Evolutionary conservation across 2,888 invertebrate species (phyloP).

Genomic region (Tiphia femorata): DNA sequence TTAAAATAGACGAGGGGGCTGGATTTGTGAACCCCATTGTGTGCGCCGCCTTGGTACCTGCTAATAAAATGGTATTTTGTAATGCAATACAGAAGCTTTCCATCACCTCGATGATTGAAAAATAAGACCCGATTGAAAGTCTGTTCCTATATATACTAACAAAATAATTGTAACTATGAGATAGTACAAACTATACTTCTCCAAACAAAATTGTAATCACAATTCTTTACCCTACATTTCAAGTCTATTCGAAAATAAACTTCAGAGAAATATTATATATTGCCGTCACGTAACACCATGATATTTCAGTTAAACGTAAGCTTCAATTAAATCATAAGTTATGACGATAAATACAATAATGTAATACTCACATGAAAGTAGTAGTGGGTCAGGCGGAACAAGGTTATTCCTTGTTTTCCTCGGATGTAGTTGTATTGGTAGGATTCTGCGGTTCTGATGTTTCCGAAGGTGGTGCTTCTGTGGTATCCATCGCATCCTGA

Average conservation of each 20-base stretch:
- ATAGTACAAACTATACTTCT: background rate
- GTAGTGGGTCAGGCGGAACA: slow-evolving; percentile 45
- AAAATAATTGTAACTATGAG: no score
- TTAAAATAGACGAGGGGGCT: slow-evolving; percentile 64
- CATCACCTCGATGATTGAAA: no score
- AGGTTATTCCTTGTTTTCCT: slow-evolving; percentile 65
- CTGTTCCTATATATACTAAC: no score
- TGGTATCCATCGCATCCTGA: slow-evolving; percentile 61
- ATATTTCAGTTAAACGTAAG: no score
- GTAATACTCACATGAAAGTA: slow-evolving; percentile 48
- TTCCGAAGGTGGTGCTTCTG: slow-evolving; percentile 44
- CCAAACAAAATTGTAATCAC: background rate
- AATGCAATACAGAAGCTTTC: slow-evolving; percentile 20
- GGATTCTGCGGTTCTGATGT: slow-evolving; percentile 57
- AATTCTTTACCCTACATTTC: no score
- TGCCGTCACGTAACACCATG: no score
- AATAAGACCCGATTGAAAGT: no score
- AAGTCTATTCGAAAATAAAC: no score
- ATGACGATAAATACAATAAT: slow-evolving; percentile 4
- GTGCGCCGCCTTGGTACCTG: slow-evolving; percentile 63
- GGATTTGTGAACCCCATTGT: slow-evolving; percentile 60
- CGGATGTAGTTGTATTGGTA: slow-evolving; percentile 53
- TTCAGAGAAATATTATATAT: no score
- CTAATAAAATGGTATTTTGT: slow-evolving; percentile 40
- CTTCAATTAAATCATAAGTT: background rate